These are phyloP conservation scores for Mesaphorura yosii DNA, from an alignment of 1,140 invertebrate species.

Conservation along the genomic window DNA sequence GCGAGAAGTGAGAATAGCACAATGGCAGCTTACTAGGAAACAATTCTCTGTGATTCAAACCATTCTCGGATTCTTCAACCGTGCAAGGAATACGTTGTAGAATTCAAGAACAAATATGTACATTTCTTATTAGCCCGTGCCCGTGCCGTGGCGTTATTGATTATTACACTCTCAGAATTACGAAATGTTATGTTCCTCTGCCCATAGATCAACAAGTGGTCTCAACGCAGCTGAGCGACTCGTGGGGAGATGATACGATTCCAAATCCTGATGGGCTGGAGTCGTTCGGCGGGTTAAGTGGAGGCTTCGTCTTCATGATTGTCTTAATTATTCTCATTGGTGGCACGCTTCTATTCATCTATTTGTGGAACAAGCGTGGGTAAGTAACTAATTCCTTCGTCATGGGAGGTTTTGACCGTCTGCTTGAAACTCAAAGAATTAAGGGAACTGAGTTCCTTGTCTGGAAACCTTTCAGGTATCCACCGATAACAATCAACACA, in stretches of 20 bases:
- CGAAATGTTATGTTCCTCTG: not conserved
- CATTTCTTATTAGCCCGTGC: not conserved
- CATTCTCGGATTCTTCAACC: no score
- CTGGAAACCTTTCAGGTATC: not conserved
- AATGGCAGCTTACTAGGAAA: no score
- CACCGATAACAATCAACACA: not conserved
- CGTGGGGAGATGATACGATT: constrained; percentile 16
- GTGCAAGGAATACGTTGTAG: no score
- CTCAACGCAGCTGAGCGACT: constrained; percentile 7
- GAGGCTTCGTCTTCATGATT: constrained; percentile 19
- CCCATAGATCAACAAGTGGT: constrained; percentile 22
- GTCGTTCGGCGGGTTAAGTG: constrained; percentile 14
- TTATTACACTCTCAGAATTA: not conserved
- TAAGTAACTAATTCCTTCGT: constrained; percentile 1
- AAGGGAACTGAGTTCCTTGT: no score
- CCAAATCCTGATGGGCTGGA: not conserved
- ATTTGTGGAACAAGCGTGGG: constrained; percentile 22
- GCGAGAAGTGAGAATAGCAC: no score
- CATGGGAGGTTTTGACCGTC: no score
- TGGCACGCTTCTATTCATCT: constrained; percentile 15
- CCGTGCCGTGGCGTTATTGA: not conserved
- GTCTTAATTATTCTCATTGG: constrained; percentile 13
- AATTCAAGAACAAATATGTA: no score
- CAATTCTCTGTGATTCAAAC: no score
- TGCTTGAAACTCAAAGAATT: no score